Evolutionary conservation across 2,888 invertebrate genomes (phyloP), one percentile per base, ranked within the genome.

Genomic region (Congeria kusceri): DNA sequence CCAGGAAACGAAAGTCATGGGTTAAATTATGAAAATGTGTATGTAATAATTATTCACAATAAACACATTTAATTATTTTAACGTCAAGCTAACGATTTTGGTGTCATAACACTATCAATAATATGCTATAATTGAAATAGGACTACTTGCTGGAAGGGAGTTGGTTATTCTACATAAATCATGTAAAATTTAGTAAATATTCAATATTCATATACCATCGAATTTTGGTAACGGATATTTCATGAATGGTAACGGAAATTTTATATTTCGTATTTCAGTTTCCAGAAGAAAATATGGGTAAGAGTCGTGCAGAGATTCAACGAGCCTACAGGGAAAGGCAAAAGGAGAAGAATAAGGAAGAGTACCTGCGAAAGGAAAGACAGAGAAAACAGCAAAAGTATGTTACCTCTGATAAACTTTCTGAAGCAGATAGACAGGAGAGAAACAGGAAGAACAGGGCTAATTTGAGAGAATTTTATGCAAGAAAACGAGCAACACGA

Each of bases 271-370:
- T n/a, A n/a, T n/a, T n/a, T n/a, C n/a, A n/a, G n/a, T n/a, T n/a
- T n/a, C n/a, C 29, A 29, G 27, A 61, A 44, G 25, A 11, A 29
- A 23, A 39, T 23, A 82, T 79, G 82, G 78, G 63, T 2, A 82
- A 82, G 46, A 58, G 61, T 23, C 27, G 73, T 39, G 82, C 76
- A 23, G 79, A 76, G 63, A 81, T 81, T 15, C 78, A 78, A 39
- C 56, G 63, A 18, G 79, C 78, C 1, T 76, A 82, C 56, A 20
- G 82, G 9, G 67, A 82, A 44, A 23, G 76, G 7, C 20, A 62
- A 23, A 82, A 73, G 47, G 65, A 64, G 23, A 72, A 66, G 46
- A 76, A 76, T 58, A 79, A 79, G 18, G 82, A 79, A 27, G 79
- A 65, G 28, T 82, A 79, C 39, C 32, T 79, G 18, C 58, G 46